Evolutionary conservation across 2,797 vertebrate genomes (phyloP).

Genomic region (Sebastolobus alascanus): DNA sequence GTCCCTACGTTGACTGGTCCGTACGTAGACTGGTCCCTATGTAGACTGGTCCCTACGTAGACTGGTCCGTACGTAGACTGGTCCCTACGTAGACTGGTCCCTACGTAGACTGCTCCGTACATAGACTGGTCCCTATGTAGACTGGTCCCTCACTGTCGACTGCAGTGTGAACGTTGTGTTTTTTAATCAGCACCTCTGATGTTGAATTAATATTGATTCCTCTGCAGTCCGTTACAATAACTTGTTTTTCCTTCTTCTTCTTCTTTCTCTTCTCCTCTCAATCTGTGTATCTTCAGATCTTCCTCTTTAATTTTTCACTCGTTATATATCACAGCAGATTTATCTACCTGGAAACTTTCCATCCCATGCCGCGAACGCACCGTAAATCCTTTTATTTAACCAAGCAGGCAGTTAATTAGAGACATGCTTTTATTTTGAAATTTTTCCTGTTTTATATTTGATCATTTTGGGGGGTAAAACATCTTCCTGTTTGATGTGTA

Average conservation of each 20-base stretch:
- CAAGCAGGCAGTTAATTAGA: background rate
- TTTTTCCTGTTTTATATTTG: background rate
- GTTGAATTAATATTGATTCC: constrained; percentile 47
- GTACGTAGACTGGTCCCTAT: background rate
- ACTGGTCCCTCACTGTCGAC: background rate
- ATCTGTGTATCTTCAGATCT: constrained; percentile 9
- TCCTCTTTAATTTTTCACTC: constrained; percentile 15
- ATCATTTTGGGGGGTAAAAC: background rate
- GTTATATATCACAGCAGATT: background rate
- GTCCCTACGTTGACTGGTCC: too few species aligned
- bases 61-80: too few species aligned
- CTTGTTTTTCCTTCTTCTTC: background rate
- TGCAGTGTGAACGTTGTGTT: constrained; percentile 21
- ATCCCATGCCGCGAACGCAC: background rate
- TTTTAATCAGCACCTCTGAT: constrained; percentile 44
- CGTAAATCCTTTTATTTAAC: background rate
- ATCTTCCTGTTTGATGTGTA: background rate
- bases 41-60: background rate
- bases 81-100: too few species aligned
- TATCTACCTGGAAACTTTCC: background rate
- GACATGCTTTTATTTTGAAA: too few species aligned
- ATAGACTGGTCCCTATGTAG: background rate
- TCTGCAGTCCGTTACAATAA: constrained; percentile 25
- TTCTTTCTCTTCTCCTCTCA: constrained; percentile 4
- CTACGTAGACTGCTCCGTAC: background rate